Conservation (phyloP, 2,797 vertebrate genomes). For the Phalanger gymnotis region DNA sequence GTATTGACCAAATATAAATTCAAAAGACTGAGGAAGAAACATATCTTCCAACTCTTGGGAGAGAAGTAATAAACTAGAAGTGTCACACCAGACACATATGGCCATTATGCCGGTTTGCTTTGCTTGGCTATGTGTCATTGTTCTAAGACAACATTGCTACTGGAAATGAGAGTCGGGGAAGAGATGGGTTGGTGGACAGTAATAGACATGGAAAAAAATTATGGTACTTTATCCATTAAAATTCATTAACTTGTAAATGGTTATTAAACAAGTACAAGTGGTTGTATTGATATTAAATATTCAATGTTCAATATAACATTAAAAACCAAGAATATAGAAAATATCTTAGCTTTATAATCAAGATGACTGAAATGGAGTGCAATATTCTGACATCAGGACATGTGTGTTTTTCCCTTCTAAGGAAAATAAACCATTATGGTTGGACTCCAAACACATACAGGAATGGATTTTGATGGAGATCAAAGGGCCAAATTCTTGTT, state of each 20-base stretch:
- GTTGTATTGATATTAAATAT: neutral
- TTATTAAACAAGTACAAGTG: too few relatives aligned
- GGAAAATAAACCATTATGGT: neutral
- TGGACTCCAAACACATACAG: slow-evolving; percentile 18
- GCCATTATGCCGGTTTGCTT: too few relatives aligned
- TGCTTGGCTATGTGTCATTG: too few relatives aligned
- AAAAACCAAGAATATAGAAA: slow-evolving; percentile 48
- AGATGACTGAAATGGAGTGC: neutral
- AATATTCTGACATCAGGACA: slow-evolving; percentile 30
- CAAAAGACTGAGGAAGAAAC: too few relatives aligned
- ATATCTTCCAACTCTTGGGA: too few relatives aligned
- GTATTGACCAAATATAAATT: too few relatives aligned
- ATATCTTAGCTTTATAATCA: slow-evolving; percentile 40
- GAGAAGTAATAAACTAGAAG: too few relatives aligned
- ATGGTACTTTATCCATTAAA: neutral
- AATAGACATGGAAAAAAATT: slow-evolving; percentile 9
- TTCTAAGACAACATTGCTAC: too few relatives aligned
- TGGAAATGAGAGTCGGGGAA: too few relatives aligned
- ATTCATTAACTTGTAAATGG: too few relatives aligned
- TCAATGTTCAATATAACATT: too few relatives aligned
- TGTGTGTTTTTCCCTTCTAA: neutral
- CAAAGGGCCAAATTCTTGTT: neutral
- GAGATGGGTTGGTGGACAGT: neutral
- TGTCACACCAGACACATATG: too few relatives aligned
- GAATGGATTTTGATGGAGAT: neutral